Evolutionary conservation across 2,797 vertebrate species (phyloP), one percentile per base, ranked within the genome.

Genomic region (Rhinophrynus dorsalis): DNA sequence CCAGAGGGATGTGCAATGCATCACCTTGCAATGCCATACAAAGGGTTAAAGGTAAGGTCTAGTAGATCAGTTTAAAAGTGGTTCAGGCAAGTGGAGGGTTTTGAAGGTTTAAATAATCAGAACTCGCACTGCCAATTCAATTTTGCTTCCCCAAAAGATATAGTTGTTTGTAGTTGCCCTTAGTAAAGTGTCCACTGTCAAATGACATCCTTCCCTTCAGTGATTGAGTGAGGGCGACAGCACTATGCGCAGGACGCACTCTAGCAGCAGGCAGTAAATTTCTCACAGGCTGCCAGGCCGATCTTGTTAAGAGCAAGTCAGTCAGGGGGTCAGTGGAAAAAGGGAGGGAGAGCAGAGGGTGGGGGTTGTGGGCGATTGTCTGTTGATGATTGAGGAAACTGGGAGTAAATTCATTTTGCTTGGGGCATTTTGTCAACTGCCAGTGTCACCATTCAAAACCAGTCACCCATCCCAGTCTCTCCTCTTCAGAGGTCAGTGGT

Each of bases 371-470:
- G 59, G 68, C 56, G 68, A 60, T 71, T 90, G 94, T 94, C 96
- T 96, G 96, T 96, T 97, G 96, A 96, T 96, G 96, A 98, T 94
- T 94, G 96, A 97, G 96, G 96, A 95, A 98, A 98, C 97, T 94
- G 94, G 96, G 96, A 96, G 95, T 98, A 96, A 97, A 98, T 98
- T 96, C 97, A 97, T 98, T 98, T 95, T 96, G 95, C 96, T 94
- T 88, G 87, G 85, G 91, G 95, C 95, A 96, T 95, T 98, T 96
- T 97, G 95, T 99, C 97, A 99, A 97, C 90, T 95, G 97, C 95
- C 96, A 94, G 94, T 93, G 94, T 97, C 93, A 95, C 95, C 94
- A 95, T 94, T 96, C 95, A 97, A 94, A 98, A 92, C 95, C 92
- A 96, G 94, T 98, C 97, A 98, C 97, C 96, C 97, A 93, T 98